These are phyloP conservation scores for Xanthostigma xanthostigma DNA, from an alignment of 2,888 invertebrate genomes.

Conservation along the genomic window DNA sequence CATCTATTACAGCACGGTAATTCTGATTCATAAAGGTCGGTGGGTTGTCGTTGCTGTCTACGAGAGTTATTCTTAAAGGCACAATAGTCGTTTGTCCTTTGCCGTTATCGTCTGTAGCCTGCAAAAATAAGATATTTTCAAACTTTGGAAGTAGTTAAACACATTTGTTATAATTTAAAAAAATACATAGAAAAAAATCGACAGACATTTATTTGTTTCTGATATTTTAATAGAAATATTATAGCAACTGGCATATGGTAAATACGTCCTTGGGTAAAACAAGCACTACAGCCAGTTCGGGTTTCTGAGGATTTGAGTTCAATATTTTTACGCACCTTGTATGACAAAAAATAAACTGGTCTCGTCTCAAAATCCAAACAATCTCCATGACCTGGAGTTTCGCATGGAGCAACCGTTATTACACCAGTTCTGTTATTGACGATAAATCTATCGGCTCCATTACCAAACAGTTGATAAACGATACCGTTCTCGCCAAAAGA, in stretches of 20 bases:
- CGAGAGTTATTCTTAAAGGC: constrained; percentile 61
- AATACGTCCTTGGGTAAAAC: too few relatives aligned
- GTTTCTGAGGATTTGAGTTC: too few relatives aligned
- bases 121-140: constrained; percentile 14
- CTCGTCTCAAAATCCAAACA: constrained; percentile 78
- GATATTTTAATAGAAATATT: too few relatives aligned
- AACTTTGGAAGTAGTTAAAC: too few relatives aligned
- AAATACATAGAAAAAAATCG: too few relatives aligned
- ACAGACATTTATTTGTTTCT: too few relatives aligned
- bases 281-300: too few relatives aligned
- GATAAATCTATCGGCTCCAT: constrained; percentile 65
- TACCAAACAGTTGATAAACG: constrained; percentile 67
- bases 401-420: constrained; percentile 65
- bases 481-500: constrained; percentile 70
- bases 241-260: too few relatives aligned
- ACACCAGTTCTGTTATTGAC: constrained; percentile 69
- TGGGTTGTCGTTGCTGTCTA: constrained; percentile 80
- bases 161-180: too few relatives aligned
- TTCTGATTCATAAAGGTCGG: constrained; percentile 64
- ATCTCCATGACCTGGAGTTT: constrained; percentile 44
- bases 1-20: constrained; percentile 72
- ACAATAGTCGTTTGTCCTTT: constrained; percentile 64
- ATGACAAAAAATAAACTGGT: constrained; percentile 67
- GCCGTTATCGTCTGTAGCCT: constrained; percentile 78
- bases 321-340: constrained; percentile 41